Percentiles rank a stretch among this genome's conserved stretches.
Evolutionary conservation across 2,888 invertebrate species (phyloP).

Genomic region (Drosophila infuscata): DNA sequence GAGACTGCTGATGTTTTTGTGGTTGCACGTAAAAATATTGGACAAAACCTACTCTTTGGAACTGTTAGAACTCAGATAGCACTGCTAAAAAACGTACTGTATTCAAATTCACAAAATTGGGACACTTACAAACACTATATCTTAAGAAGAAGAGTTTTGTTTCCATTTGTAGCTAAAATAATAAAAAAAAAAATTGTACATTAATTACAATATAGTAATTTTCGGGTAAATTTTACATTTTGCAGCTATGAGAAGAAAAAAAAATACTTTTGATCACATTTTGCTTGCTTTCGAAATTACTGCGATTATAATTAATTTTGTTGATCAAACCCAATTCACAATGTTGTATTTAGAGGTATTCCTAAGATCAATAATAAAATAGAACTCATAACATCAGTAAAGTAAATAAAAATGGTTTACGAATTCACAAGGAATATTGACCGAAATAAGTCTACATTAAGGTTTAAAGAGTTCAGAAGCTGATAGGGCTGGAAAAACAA

Average conservation of each 20-base stretch:
- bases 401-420: neutral
- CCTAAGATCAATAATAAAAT: neutral
- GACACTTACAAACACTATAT: neutral
- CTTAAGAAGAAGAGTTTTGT: neutral
- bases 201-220: neutral
- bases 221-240: neutral
- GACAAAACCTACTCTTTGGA: neutral
- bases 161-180: neutral
- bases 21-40: neutral
- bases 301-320: neutral
- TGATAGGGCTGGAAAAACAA: neutral
- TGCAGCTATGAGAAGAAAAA: neutral
- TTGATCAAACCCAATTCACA: neutral
- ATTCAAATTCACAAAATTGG: neutral
- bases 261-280: accelerated
- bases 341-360: neutral
- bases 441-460: neutral
- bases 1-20: constrained; percentile 10
- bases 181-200: neutral
- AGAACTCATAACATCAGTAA: neutral
- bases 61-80: neutral
- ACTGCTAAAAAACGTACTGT: neutral
- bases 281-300: neutral
- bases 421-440: neutral
- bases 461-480: neutral